These are phyloP conservation scores for Boulengeromyrus knoepffleri DNA, from an alignment of 2,113 vertebrate genomes.

Conservation along the genomic window DNA sequence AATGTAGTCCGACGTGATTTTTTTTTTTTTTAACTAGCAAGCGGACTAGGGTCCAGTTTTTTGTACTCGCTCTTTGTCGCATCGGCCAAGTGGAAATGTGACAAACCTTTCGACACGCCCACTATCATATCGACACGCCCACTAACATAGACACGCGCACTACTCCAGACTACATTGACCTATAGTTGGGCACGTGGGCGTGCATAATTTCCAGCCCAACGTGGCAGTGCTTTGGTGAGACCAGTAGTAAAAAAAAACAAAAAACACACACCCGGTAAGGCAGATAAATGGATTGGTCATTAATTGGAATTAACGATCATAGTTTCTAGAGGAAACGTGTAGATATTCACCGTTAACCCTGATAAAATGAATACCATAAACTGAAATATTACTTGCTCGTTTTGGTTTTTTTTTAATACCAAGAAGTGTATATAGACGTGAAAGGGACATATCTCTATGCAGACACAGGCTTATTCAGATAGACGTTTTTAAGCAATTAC, in stretches of 20 bases:
- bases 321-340: not conserved
- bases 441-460: not conserved
- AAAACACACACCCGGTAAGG: not conserved
- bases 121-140: not conserved
- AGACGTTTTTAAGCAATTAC: not conserved
- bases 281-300: not conserved
- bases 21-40: not conserved
- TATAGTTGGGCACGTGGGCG: not conserved
- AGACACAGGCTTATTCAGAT: not conserved
- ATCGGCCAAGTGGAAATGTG: not conserved
- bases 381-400: not conserved
- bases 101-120: not conserved
- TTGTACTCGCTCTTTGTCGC: not conserved
- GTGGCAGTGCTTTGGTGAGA: not conserved
- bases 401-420: no score
- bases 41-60: not conserved
- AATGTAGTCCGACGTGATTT: not conserved
- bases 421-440: not conserved
- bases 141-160: not conserved
- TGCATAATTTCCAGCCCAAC: not conserved
- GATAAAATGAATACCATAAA: not conserved
- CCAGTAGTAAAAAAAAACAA: not conserved
- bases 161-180: not conserved
- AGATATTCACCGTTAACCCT: not conserved
- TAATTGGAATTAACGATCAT: not conserved